Percentiles rank a stretch among this genome's conserved stretches.
Evolutionary conservation across 2,888 invertebrate species (phyloP).

Genomic region (Branchinecta sandiegonensis): DNA sequence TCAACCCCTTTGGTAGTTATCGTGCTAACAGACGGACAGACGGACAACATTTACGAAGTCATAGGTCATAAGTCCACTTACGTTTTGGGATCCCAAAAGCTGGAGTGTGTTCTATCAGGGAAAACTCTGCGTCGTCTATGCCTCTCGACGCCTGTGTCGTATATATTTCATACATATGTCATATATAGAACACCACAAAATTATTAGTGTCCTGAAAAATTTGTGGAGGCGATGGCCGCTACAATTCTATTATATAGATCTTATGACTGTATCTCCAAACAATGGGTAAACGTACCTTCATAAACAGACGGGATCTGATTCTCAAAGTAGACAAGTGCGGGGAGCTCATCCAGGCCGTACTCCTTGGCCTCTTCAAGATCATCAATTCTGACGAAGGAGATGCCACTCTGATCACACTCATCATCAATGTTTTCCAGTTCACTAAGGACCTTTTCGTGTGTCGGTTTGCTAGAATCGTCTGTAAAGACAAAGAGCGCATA

Average conservation of each 20-base stretch:
- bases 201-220: no score
- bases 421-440: constrained; percentile 86
- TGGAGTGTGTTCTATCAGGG: no score
- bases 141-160: no score
- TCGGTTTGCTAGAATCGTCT: constrained; percentile 84
- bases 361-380: constrained; percentile 56
- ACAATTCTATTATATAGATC: neutral
- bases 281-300: constrained; percentile 16
- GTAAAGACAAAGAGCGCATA: constrained; percentile 31
- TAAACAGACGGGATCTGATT: constrained; percentile 37
- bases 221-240: no score
- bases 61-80: no score
- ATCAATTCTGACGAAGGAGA: constrained; percentile 33
- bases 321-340: constrained; percentile 61
- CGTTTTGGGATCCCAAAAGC: no score
- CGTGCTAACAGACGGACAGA: no score
- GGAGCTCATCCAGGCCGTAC: constrained; percentile 65
- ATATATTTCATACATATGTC: no score
- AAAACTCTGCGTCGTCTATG: no score
- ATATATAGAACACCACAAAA: no score
- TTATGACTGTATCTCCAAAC: neutral
- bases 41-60: no score
- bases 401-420: constrained; percentile 61
- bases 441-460: constrained; percentile 64
- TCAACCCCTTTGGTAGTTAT: no score